These are phyloP conservation scores for Oreortyx pictus DNA, from an alignment of 2,797 vertebrate species.

Conservation along the genomic window DNA sequence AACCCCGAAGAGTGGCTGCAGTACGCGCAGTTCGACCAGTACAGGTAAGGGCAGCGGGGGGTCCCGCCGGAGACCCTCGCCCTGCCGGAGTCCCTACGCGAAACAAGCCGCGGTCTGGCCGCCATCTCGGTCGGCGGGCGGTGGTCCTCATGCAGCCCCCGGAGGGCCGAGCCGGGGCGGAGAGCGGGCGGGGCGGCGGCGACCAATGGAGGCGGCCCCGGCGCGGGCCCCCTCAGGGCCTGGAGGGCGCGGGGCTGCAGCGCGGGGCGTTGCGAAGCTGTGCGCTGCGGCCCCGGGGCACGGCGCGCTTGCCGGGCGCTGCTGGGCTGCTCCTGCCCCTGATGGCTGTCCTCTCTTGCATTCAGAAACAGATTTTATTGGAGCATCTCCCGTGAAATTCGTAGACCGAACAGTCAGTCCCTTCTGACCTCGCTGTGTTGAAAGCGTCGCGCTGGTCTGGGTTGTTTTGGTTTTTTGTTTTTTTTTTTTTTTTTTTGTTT, in stretches of 20 bases:
- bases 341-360: not conserved
- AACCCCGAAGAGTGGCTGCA: slow-evolving; percentile 89
- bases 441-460: not conserved
- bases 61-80: not conserved
- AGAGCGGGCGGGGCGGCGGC: not conserved
- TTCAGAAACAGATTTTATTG: not conserved
- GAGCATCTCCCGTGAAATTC: not conserved
- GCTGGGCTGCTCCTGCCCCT: too few relatives aligned
- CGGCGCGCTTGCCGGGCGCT: too few relatives aligned
- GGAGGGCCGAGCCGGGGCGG: not conserved
- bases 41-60: slow-evolving; percentile 83
- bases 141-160: not conserved
- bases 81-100: not conserved
- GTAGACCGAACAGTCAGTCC: not conserved
- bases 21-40: slow-evolving; percentile 91
- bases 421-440: not conserved
- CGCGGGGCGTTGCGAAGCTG: too few relatives aligned
- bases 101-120: not conserved
- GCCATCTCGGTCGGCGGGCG: too few relatives aligned
- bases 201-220: not conserved
- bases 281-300: too few relatives aligned
- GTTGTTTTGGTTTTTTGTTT: too few relatives aligned
- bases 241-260: too few relatives aligned
- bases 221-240: not conserved
- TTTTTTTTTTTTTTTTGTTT: not conserved